Evolutionary conservation across 2,888 invertebrate genomes (phyloP), one percentile per base, ranked within the genome.

Genomic region (Rhingia campestris): DNA sequence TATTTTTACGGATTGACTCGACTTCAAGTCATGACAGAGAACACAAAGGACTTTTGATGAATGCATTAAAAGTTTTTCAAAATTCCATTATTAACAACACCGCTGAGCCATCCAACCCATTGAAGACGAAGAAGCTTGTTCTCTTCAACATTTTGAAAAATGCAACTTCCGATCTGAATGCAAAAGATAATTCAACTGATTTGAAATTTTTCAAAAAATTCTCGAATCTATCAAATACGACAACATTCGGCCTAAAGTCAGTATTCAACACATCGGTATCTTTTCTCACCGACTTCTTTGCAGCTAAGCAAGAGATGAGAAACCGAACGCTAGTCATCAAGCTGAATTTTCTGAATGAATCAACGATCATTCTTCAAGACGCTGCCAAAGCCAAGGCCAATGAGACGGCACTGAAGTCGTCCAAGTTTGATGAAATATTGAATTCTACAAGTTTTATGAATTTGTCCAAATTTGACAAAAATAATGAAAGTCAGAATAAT

Each of bases 281-380:
- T 9, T 47, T 73, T 6, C 4, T 63, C 4, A 63, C 22, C 39
- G 30, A 14, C 32, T 39, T 56, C 3, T 43, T 63, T 6, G 32
- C 30, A 22, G 73, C 73, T 4, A 63, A 73, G 32, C 3, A 33
- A 35, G 4, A 45, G 3, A 56, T 45, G 10, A 63, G 7, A 54
- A 73, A 73, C 12, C 45, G n/a, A 9, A 64, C 63, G 6, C 14
- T 63, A 4, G 4, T 7, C 9, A 54, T 63, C 0, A 73, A 73
- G 6, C 30, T 73, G 12, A 37, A 63, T 5, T 63, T 73, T n/a
- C 4, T 22, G 6, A 73, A 73, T 14, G 63, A 54, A 32, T 73
- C 73, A 6, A 3, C 30, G 0, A 9, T 39, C 12, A 63, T 63
- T 5, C 47, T 73, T 5, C 37, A 37, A 14, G 6, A 35, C 4